phyloP scores from a whole-genome alignment of 2,113 vertebrate species.

The Aegithalos caudatus region DNA sequence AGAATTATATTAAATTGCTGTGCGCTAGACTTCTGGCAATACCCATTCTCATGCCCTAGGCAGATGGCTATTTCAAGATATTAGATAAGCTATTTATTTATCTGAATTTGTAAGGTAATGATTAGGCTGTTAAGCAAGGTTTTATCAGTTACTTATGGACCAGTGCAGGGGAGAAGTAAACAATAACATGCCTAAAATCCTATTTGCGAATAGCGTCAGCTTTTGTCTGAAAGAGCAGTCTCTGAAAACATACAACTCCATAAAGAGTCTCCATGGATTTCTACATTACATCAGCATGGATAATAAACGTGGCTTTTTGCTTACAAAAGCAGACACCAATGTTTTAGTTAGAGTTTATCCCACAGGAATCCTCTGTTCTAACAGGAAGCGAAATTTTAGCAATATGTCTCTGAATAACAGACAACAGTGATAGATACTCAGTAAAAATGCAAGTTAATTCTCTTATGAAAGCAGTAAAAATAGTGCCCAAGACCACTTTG shows the following conservation, averaged over 20 bases:
- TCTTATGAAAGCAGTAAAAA: neutral
- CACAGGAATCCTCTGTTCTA: neutral
- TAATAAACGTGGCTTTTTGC: neutral
- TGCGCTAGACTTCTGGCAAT: neutral
- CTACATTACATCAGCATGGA: neutral
- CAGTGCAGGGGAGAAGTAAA: fast-evolving
- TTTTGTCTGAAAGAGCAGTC: neutral
- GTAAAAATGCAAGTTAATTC: neutral
- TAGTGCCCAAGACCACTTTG: neutral
- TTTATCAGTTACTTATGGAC: neutral
- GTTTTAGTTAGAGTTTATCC: neutral
- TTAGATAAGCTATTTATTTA: neutral
- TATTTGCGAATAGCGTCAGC: neutral
- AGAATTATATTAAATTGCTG: neutral
- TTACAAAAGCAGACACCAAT: neutral
- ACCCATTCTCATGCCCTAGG: neutral
- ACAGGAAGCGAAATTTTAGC: neutral
- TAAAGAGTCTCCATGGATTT: neutral
- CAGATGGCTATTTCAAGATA: neutral
- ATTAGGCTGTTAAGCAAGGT: neutral
- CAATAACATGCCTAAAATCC: neutral
- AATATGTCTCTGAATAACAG: neutral
- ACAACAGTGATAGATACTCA: fast-evolving
- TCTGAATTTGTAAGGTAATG: neutral
- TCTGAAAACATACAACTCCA: neutral